Evolutionary conservation across 2,888 invertebrate species (phyloP).

Genomic region (Biston betularia): DNA sequence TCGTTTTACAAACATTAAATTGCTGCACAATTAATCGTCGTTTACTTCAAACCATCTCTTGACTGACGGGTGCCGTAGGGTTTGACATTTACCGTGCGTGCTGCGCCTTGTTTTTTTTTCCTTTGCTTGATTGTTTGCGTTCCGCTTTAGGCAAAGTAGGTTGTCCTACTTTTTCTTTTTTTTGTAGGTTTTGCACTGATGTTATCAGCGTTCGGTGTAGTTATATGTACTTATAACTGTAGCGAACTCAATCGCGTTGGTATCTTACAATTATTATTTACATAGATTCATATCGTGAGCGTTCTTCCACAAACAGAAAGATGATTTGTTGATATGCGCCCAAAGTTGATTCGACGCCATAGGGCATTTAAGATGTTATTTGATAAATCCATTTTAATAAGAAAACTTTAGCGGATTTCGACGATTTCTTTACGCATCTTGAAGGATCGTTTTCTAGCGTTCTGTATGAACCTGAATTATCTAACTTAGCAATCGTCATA

Average conservation of each 20-base stretch:
- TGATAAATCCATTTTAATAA: background rate
- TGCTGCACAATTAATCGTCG: constrained; percentile 67
- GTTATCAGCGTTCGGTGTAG: background rate
- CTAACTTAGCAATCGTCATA: background rate
- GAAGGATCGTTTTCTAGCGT: background rate
- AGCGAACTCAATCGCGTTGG: too few relatives aligned
- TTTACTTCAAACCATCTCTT: constrained; percentile 63
- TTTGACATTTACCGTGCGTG: constrained; percentile 45
- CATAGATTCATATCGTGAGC: too few relatives aligned
- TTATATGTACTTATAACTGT: background rate
- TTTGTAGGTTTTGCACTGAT: background rate
- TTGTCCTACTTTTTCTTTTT: constrained; percentile 14
- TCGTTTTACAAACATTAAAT: constrained; percentile 56
- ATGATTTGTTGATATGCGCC: too few relatives aligned
- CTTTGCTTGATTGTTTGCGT: constrained; percentile 38
- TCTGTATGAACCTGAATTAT: background rate
- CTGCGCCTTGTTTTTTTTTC: constrained; percentile 40
- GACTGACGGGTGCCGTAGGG: constrained; percentile 53
- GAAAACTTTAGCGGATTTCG: background rate
- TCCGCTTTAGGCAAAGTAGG: constrained; percentile 21
- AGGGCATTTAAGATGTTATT: background rate
- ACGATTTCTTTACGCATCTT: background rate
- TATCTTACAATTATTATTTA: too few relatives aligned
- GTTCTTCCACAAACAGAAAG: too few relatives aligned
- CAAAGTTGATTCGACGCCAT: too few relatives aligned